phyloP scores from a whole-genome alignment of 2,888 invertebrate genomes.

The Cepaea hortensis region DNA sequence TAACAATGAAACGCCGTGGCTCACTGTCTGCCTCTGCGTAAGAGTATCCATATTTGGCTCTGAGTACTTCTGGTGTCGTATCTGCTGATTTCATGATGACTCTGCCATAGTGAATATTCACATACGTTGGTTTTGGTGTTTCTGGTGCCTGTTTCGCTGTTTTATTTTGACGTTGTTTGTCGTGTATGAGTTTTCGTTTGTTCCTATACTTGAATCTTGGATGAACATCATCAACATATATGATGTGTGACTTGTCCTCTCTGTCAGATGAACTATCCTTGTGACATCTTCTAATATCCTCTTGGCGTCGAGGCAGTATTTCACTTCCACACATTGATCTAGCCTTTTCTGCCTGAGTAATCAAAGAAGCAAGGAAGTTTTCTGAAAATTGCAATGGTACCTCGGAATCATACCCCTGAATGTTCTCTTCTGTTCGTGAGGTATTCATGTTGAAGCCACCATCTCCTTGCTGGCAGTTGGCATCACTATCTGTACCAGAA shows the following conservation, averaged over 20 bases:
- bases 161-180: background rate
- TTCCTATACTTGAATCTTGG: background rate
- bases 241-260: conserved; percentile 40
- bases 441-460: background rate
- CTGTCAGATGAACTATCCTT: background rate
- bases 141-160: background rate
- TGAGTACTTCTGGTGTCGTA: conserved; percentile 39
- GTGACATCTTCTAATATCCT: background rate
- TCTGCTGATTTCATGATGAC: conserved; percentile 43
- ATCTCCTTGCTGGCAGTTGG: background rate
- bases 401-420: background rate
- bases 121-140: background rate
- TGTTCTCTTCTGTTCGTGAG: no score
- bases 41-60: conserved; percentile 43
- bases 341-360: conserved; percentile 43
- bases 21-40: conserved; percentile 50
- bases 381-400: background rate
- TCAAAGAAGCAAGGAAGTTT: conserved; percentile 9
- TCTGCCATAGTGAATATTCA: conserved; percentile 12
- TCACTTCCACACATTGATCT: conserved; percentile 1
- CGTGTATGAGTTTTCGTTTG: background rate
- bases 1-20: conserved; percentile 52
- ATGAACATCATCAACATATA: conserved; percentile 24
- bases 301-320: background rate
- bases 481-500: background rate